Conservation (phyloP, 2,113 vertebrate genomes). For the Baryphthengus martii region DNA sequence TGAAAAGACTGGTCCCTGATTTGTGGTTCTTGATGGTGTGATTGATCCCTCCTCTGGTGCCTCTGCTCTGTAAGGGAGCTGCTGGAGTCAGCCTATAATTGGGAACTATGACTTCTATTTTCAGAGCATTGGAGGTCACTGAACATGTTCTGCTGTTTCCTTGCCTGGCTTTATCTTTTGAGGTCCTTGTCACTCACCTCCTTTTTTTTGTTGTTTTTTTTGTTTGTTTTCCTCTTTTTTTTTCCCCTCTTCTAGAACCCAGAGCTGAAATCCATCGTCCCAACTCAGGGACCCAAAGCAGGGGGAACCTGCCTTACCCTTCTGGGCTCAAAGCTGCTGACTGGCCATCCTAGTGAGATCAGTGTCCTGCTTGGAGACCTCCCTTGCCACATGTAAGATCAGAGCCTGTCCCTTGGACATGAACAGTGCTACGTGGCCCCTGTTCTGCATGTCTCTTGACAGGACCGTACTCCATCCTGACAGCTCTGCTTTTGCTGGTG, state of each 20-base stretch:
- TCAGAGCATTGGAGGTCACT: not conserved
- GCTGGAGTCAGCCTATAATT: not conserved
- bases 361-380: constrained; percentile 84
- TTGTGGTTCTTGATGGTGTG: accelerated
- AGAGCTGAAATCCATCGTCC: constrained; percentile 82
- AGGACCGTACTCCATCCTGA: not conserved
- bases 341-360: constrained; percentile 84
- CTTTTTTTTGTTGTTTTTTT: not conserved
- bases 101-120: not conserved
- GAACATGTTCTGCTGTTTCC: not conserved
- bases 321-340: constrained; percentile 85
- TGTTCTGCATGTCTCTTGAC: not conserved
- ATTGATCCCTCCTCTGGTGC: not conserved
- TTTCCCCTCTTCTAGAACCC: constrained; percentile 78
- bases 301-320: constrained; percentile 90
- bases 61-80: not conserved
- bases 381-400: constrained; percentile 87
- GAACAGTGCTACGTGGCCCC: not conserved
- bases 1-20: not conserved
- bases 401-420: not conserved
- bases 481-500: not conserved
- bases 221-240: accelerated
- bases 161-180: not conserved
- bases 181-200: not conserved
- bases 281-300: constrained; percentile 85